Base-by-base conservation (phyloP, 2,113 vertebrate genomes). In the Orthonyx spaldingii region DNA sequence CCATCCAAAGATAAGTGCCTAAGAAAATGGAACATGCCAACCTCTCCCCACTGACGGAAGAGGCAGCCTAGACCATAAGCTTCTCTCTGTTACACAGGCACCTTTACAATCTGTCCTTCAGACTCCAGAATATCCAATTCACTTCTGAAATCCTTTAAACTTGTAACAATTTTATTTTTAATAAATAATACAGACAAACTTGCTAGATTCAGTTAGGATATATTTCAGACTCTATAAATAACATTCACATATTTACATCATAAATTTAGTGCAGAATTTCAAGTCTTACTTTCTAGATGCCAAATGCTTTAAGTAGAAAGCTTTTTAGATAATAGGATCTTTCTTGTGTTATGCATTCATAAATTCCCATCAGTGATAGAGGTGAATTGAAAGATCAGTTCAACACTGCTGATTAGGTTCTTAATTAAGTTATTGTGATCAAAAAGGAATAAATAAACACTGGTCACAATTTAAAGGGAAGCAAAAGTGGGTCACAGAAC, bases 311-410 rank as follows among this genome's bases (percentile, higher is more conserved):
- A 49, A 87, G 57, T 65, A 79, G 86, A 89, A 92, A 91, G 41
- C 42, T 50, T 84, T 97, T 95, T 71, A 89, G 74, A 66, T 37
- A 93, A 71, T 33, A 83, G 50, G 52, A 61, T 53, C 20, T 76
- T 85, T 52, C 52, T 82, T 80, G 60, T 79, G 35, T 75, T 86
- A 69, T 12, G 65, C 72, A 71, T 76, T 61, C 41, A 95, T 71
- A 77, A 72, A 94, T 84, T 85, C 85, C 35, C n/a, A 78, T 60
- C 85, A 84, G 59, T 56, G 64, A 52, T 63, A 57, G 24, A n/a
- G 30, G 15, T 88, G 55, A 83, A 94, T 97, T 88, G 91, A 75
- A 93, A 93, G 76, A 93, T 94, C 60, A 94, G 35, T 89, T 96
- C 79, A 84, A 90, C 56, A 46, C 65, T 82, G 52, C 75, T 91